Base-by-base conservation (phyloP, 2,113 vertebrate genomes). In the Lamprologus lemairii region DNA sequence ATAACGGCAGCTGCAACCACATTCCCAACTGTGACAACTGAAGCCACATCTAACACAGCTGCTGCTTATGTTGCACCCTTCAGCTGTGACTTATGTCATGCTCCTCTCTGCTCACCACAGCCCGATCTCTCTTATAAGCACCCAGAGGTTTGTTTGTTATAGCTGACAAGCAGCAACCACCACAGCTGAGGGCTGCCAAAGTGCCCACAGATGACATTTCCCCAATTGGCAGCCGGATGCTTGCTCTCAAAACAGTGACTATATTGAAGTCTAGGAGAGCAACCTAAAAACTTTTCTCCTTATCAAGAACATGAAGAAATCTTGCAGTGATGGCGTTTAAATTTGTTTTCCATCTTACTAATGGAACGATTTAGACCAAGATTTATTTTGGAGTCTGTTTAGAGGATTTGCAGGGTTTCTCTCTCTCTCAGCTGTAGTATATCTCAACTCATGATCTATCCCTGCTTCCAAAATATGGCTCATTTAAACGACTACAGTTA, bases 51-150 rank as follows among this genome's bases (percentile, higher is more conserved):
- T 37, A 63, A 71, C 57, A 80, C 88, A 91, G 89, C 84, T 92
- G 89, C 71, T 84, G 63, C 81, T 85, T 82, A 88, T 88, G 84
- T 89, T 88, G 83, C 87, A 84, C 65, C 81, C 58, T 49, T 86
- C 81, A 88, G 60, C 90, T 91, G 78, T 86, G 68, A 81, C 81
- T 58, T 75, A 83, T 91, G 79, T 51, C 85, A 82, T 75, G 84
- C 21, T n/a, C 79, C 68, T 75, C 58, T 87, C 83, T 82, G 71
- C 57, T 82, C 78, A 81, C 81, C 68, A 23, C 40, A 82, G 40
- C 14, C 79, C 47, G 7, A 85, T 71, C 73, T 65, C 73, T 84
- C 53, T 47, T 54, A 49, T 45, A 16, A 87, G 53, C 40, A 84
- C 60, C 82, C 60, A 80, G 13, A 49, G 28, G 47, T 53, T 49